A percentile compares a stretch with the other conserved stretches of the same genome.
phyloP scores from a whole-genome alignment of 2,888 invertebrate genomes.

The Synergus gifuensis region DNA sequence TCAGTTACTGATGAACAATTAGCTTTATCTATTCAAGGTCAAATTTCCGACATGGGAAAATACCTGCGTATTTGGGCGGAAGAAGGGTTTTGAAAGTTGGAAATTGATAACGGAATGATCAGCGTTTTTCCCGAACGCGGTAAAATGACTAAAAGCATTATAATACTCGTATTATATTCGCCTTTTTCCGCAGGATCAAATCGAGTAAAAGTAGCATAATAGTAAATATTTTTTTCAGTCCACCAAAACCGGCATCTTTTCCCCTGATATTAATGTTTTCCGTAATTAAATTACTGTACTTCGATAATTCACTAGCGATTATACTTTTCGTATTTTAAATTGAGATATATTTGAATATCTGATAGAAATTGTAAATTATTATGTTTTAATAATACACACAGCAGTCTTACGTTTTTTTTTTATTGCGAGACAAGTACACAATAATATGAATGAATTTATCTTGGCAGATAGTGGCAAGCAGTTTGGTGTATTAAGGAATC shows the following conservation, averaged over 20 bases:
- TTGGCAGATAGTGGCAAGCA: conserved; percentile 59
- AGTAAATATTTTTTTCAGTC: conserved; percentile 45
- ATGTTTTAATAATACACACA: conserved; percentile 47
- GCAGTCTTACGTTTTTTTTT: conserved; percentile 49
- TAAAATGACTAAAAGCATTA: neutral
- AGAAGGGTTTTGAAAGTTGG: neutral
- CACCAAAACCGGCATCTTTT: conserved; percentile 52
- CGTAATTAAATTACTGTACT: conserved; percentile 59
- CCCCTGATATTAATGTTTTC: conserved; percentile 53
- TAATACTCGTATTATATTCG: conserved; percentile 46
- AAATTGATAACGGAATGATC: neutral
- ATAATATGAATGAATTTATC: conserved; percentile 52
- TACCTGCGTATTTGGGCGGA: conserved; percentile 26
- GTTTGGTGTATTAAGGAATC: conserved; percentile 68
- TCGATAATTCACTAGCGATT: conserved; percentile 56
- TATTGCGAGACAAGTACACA: conserved; percentile 48
- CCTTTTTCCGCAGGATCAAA: conserved; percentile 63
- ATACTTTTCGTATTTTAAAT: conserved; percentile 59
- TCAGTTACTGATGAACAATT: conserved; percentile 20
- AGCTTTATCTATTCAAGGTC: conserved; percentile 16
- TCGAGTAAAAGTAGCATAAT: conserved; percentile 59
- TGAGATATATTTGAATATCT: conserved; percentile 52
- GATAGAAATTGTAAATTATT: conserved; percentile 58
- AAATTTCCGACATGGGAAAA: conserved; percentile 6
- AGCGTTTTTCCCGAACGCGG: neutral